A percentile compares a stretch with the other conserved stretches of the same genome.
Evolutionary conservation across 1,140 invertebrate species (phyloP).

Genomic region (Zaprionus inermis): DNA sequence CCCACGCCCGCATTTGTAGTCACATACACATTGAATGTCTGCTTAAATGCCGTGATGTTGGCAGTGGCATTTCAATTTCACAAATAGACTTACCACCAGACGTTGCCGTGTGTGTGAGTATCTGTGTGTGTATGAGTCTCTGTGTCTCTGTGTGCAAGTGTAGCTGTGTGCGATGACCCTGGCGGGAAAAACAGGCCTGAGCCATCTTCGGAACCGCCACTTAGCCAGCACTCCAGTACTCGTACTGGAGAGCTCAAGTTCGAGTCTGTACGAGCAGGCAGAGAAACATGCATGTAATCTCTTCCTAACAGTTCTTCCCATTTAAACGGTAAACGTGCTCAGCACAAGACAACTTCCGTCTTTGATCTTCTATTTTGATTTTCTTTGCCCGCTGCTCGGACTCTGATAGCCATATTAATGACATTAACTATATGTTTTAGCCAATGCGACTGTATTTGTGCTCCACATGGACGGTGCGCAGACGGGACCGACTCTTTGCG

Average conservation of each 20-base stretch:
- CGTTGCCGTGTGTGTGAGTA: not conserved
- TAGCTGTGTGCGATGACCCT: slow-evolving; percentile 17
- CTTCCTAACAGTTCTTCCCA: slow-evolving; percentile 31
- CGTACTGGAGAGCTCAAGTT: slow-evolving; percentile 3
- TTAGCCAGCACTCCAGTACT: slow-evolving; percentile 20
- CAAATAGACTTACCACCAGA: slow-evolving; percentile 59
- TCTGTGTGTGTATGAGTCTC: not conserved
- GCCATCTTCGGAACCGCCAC: slow-evolving; percentile 24
- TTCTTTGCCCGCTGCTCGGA: slow-evolving; percentile 6
- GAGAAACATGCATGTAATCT: slow-evolving; percentile 27
- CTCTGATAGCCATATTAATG: slow-evolving; percentile 75
- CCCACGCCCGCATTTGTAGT: slow-evolving; percentile 43
- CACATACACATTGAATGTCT: slow-evolving; percentile 26
- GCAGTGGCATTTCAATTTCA: slow-evolving; percentile 76
- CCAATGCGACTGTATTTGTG: not conserved
- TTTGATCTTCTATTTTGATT: slow-evolving; percentile 46
- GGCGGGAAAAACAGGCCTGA: slow-evolving; percentile 7
- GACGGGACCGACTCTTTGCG: not conserved
- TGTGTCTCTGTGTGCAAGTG: not conserved
- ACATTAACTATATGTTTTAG: slow-evolving; percentile 54
- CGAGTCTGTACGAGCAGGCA: not conserved
- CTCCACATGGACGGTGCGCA: slow-evolving; percentile 39
- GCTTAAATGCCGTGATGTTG: slow-evolving; percentile 48
- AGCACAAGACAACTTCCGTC: slow-evolving; percentile 75
- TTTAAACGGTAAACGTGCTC: slow-evolving; percentile 49